Base-by-base conservation (phyloP, 2,113 vertebrate genomes). In the Takifugu bimaculatus region DNA sequence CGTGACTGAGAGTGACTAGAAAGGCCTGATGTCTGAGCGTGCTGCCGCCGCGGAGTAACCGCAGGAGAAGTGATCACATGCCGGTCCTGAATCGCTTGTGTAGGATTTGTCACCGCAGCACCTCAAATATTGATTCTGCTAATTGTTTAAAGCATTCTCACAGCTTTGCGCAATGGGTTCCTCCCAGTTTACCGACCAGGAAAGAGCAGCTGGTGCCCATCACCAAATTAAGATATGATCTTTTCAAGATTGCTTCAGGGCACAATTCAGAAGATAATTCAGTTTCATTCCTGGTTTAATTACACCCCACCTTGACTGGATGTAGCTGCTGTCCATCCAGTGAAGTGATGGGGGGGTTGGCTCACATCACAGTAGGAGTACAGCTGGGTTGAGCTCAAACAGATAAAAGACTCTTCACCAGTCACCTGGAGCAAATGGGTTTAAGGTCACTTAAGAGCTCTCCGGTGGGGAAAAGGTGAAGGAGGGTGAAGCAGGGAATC, bases 381-480 rank as follows among this genome's bases (percentile, higher is more conserved):
- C 59, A 26, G 13, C 29, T 50, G 26, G 11, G 43, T 11, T 52
- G 10, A 6, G 54, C 43, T 14, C 58, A 5, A 20, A 63, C 47
- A 50, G 68, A 29, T 49, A 25, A 39, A 63, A 65, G 61, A 20
- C 20, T 20, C 20, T 20, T 20, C 20, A 20, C 45, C 4, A 7
- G 47, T 29, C 5, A 32, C 68, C 50, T 53, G 69, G n/a, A 58
- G 58, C 69, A 62, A 59, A 68, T 80, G 72, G 52, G 74, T 80
- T 77, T 91, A 91, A 92, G 91, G 91, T 85, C 91, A 91, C 90
- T 91, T 91, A 55, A 85, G 82, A 82, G 87, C 72, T 91, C 88
- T 91, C 89, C 93, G 93, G 2, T 88, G 81, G 74, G 20, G 84
- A 62, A 50, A 29, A 51, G 54, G 26, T 4, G 44, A 44, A 32